Percentiles rank a stretch among this genome's conserved stretches.
phyloP scores from a whole-genome alignment of 2,797 vertebrate genomes.

The Phrynocephalus forsythii region DNA sequence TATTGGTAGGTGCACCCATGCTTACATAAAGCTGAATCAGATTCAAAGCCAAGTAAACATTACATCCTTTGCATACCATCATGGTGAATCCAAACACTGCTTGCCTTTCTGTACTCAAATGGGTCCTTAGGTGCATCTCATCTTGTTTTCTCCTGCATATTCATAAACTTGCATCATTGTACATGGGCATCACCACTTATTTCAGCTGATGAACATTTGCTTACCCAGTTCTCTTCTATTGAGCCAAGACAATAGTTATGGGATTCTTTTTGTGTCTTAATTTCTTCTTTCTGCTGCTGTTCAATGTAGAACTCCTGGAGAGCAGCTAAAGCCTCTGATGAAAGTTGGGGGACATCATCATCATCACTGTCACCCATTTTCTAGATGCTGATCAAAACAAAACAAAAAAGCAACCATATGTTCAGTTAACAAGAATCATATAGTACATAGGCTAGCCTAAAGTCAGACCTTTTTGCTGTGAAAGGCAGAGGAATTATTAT shows the following conservation, averaged over 20 bases:
- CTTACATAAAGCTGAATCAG: neutral
- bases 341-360: constrained; percentile 85
- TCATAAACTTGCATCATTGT: accelerated
- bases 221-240: constrained; percentile 94
- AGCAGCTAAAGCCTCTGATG: constrained; percentile 86
- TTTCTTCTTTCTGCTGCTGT: constrained; percentile 66
- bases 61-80: neutral
- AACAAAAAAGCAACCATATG: neutral
- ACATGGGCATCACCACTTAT: neutral
- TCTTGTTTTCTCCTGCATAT: neutral
- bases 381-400: constrained; percentile 26
- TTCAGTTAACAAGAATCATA: neutral
- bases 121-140: neutral
- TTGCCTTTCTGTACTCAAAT: neutral
- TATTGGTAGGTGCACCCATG: neutral
- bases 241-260: constrained; percentile 82
- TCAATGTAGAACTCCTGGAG: constrained; percentile 92
- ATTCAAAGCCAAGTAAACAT: constrained; percentile 9
- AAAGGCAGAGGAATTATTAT: neutral
- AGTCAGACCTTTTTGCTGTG: neutral
- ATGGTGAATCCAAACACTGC: neutral
- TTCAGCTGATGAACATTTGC: constrained; percentile 42
- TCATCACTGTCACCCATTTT: constrained; percentile 84
- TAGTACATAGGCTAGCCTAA: neutral
- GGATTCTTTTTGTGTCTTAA: constrained; percentile 62